Evolutionary conservation across 2,113 vertebrate genomes (phyloP).

Genomic region (Tenebrosternarchus preto): DNA sequence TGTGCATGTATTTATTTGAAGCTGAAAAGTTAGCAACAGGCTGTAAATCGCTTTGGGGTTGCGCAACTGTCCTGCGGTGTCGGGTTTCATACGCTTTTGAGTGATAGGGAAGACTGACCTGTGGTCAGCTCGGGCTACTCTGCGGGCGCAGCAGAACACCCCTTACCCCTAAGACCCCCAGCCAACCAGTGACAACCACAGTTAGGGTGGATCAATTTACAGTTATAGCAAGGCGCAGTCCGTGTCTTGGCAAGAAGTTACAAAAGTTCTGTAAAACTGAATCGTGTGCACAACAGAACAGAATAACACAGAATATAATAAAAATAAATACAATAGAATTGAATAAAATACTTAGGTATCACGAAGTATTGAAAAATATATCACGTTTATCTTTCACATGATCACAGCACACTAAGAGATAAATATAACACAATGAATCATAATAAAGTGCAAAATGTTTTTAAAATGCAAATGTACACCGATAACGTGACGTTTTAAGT

Average conservation of each 20-base stretch:
- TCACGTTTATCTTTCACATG: background rate
- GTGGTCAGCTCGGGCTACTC: constrained; percentile 22
- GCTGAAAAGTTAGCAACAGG: constrained; percentile 31
- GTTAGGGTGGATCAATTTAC: constrained; percentile 44
- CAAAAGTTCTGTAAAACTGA: background rate
- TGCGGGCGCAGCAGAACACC: background rate
- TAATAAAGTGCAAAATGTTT: constrained; percentile 84
- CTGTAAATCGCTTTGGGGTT: constrained; percentile 22
- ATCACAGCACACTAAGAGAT: constrained; percentile 53
- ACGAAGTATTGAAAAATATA: background rate
- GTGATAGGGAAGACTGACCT: constrained; percentile 44
- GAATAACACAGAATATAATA: background rate
- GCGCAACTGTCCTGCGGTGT: constrained; percentile 60
- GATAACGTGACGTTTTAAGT: constrained; percentile 93
- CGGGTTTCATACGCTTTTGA: constrained; percentile 67
- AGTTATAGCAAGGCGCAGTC: background rate
- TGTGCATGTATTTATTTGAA: background rate
- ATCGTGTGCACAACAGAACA: background rate
- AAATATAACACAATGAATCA: constrained; percentile 96
- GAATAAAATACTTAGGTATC: background rate
- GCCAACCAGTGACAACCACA: constrained; percentile 25
- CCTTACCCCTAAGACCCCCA: too few relatives aligned
- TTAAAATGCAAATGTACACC: constrained; percentile 93
- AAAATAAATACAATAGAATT: background rate
- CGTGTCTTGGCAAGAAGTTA: background rate